Conservation (phyloP, 2,113 vertebrate species). For the Plecturocebus donacophilus region DNA sequence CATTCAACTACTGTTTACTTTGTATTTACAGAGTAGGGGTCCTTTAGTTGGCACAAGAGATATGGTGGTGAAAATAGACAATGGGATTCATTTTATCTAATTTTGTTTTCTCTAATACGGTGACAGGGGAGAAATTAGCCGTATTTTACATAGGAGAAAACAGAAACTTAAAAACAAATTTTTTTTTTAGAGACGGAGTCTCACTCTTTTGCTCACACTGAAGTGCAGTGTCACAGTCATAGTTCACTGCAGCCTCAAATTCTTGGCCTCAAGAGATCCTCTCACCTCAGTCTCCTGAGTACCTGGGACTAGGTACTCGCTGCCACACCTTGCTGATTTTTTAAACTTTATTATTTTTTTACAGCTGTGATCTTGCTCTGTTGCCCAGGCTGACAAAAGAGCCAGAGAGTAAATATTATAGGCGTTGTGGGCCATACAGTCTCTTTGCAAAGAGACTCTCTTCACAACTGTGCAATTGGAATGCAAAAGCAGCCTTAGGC, state of each 20-base stretch:
- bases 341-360: neutral
- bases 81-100: neutral
- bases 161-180: neutral
- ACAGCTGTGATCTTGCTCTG: neutral
- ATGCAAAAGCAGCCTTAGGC: neutral
- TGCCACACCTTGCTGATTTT: neutral
- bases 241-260: neutral
- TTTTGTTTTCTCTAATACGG: neutral
- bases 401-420: slow-evolving; percentile 38
- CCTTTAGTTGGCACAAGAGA: neutral
- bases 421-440: neutral
- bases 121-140: neutral
- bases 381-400: neutral
- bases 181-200: neutral
- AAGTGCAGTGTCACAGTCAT: neutral
- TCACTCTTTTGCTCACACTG: neutral
- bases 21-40: neutral
- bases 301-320: neutral
- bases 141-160: neutral
- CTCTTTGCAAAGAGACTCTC: neutral
- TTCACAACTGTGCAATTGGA: neutral
- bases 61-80: neutral
- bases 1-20: slow-evolving; percentile 36
- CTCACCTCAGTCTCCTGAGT: too few species aligned
- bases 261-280: neutral